A percentile compares a stretch with the other conserved stretches of the same genome.
phyloP scores from a whole-genome alignment of 2,888 invertebrate species.

The Drosophila demipolita region DNA sequence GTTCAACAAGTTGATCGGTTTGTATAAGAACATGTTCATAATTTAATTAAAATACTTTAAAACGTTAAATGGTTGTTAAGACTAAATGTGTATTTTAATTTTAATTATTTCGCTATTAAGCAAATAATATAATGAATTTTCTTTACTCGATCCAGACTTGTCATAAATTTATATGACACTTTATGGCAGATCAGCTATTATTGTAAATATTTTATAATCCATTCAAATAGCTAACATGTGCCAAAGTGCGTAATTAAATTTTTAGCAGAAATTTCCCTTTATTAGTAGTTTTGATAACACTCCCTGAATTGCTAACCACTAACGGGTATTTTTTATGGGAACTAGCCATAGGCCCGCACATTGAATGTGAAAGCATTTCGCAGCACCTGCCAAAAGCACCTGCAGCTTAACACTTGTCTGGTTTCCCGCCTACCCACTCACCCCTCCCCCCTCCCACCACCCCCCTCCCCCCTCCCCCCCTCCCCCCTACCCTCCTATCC shows the following conservation, averaged over 20 bases:
- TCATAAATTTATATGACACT: conserved; percentile 3
- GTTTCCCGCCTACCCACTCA: conserved; percentile 33
- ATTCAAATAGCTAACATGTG: background rate
- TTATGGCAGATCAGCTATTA: background rate
- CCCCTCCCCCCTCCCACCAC: no score
- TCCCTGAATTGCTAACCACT: background rate
- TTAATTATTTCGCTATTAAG: background rate
- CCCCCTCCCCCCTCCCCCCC: no score
- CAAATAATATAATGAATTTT: background rate
- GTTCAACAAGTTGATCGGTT: accelerated
- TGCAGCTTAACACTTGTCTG: conserved; percentile 60
- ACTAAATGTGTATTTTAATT: background rate
- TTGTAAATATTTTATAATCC: background rate
- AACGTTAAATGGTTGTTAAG: background rate
- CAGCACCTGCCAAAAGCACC: conserved; percentile 13
- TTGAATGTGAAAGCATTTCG: background rate
- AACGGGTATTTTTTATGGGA: conserved; percentile 9
- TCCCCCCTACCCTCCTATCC: background rate
- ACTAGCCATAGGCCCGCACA: background rate
- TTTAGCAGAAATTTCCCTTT: background rate
- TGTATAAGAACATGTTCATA: background rate
- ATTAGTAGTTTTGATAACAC: background rate
- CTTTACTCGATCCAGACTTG: background rate
- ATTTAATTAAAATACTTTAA: background rate
- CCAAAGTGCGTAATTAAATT: background rate